Evolutionary conservation across 2,797 vertebrate genomes (phyloP), one percentile per base, ranked within the genome.

Genomic region (Odontamblyopus rebecca): DNA sequence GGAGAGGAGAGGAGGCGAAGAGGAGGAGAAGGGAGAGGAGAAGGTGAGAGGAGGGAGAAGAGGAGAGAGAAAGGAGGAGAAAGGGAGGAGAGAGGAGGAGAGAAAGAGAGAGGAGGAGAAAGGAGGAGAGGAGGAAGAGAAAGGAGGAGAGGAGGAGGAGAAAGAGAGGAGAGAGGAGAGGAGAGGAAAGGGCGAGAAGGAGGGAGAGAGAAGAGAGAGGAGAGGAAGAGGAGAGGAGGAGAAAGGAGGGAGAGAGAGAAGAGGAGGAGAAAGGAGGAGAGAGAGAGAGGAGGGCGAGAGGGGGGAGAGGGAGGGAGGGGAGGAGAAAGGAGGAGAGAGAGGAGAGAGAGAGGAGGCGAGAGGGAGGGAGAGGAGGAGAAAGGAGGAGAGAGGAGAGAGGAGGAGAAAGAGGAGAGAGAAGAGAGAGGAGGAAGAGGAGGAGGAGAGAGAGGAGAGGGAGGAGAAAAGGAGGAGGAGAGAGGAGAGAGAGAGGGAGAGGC

Each of bases 381-480:
- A 11, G 2, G 2, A 3, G 6, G 19, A 2, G 11, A 9, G 56
- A n/a, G 11, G 59, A 72, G 27, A 73, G 53, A 68, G 29, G 7
- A 70, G 27, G 69, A 9, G 7, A 12, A 9, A 44, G 30, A 51
- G 74, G 30, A 72, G 48, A 68, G 27, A 8, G 68, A 27, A 70
- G 15, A 60, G 11, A n/a, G 18, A 57, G 70, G 6, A 29, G 71
- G 29, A n/a, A n/a, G n/a, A n/a, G n/a, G n/a, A n/a, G 53, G n/a
- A 68, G 19, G 48, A 50, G 67, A 26, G 57, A 11, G 2, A n/a
- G n/a, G n/a, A n/a, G n/a, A n/a, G n/a, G n/a, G 2, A 3, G 6
- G 19, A 2, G 11, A 9, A n/a, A n/a, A n/a, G n/a, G 80, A 32
- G 19, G 56, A n/a, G 11, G 59, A 72, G 27, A 73, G 53, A 68